Conservation (phyloP, 2,888 invertebrate species). For the Crossocerus cetratus region DNA sequence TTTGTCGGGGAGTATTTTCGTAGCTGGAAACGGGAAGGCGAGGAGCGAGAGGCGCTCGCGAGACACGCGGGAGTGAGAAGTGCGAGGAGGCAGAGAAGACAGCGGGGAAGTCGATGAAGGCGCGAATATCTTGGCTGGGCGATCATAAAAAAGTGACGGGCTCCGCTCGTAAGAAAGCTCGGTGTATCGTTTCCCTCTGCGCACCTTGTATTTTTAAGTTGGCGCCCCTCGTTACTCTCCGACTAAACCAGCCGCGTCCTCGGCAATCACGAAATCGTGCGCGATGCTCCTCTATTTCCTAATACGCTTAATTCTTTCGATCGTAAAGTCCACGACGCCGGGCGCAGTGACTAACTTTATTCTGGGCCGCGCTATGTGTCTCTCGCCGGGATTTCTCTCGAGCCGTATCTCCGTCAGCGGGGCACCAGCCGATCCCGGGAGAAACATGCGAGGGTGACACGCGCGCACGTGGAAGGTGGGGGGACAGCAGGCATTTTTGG, state of each 20-base stretch:
- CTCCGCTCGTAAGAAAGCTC: slow-evolving; percentile 31
- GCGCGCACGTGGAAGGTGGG: too few species aligned
- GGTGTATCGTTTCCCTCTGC: slow-evolving; percentile 7
- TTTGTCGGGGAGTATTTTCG: slow-evolving; percentile 62
- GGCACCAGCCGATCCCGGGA: neutral
- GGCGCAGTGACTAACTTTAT: too few species aligned
- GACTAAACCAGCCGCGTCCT: too few species aligned
- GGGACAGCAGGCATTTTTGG: too few species aligned
- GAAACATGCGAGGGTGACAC: too few species aligned
- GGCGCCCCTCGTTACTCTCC: neutral
- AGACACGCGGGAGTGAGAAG: slow-evolving; percentile 19
- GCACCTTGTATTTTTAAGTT: slow-evolving; percentile 24
- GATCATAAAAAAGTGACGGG: slow-evolving; percentile 17
- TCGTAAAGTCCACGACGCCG: too few species aligned
- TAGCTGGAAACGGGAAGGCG: slow-evolving; percentile 26
- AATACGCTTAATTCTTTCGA: too few species aligned
- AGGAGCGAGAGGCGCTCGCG: slow-evolving; percentile 3
- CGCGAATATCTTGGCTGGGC: slow-evolving; percentile 4
- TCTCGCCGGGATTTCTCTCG: too few species aligned
- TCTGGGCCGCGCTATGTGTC: too few species aligned
- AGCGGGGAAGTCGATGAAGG: slow-evolving; percentile 3
- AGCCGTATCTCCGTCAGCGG: neutral
- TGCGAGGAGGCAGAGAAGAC: neutral
- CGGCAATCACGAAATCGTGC: too few species aligned
- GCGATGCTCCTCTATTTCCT: too few species aligned